Evolutionary conservation across 2,797 vertebrate species (phyloP).

Genomic region (Novumbra hubbsi): DNA sequence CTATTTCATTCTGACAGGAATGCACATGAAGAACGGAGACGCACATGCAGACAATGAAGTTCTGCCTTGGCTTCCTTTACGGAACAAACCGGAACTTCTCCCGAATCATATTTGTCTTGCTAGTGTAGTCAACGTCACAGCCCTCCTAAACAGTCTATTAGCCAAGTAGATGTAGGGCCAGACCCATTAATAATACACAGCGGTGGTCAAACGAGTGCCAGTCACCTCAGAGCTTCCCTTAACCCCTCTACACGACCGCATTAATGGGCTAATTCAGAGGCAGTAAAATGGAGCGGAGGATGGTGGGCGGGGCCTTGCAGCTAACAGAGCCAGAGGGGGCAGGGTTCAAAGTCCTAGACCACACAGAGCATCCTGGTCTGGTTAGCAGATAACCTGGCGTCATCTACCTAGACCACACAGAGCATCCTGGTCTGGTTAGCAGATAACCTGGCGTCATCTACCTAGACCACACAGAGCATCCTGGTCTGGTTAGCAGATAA

Average conservation of each 20-base stretch:
- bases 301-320: slow-evolving; percentile 55
- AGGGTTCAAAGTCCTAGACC: slow-evolving; percentile 63
- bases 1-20: not conserved
- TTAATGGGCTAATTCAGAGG: slow-evolving; percentile 78
- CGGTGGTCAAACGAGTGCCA: slow-evolving; percentile 74
- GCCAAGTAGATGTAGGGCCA: slow-evolving; percentile 74
- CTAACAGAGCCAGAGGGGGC: slow-evolving; percentile 63
- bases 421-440: too few species aligned
- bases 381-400: not conserved
- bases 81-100: not conserved
- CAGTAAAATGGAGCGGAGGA: slow-evolving; percentile 75
- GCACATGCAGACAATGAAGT: not conserved
- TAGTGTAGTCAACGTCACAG: slow-evolving; percentile 31
- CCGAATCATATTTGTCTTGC: slow-evolving; percentile 36
- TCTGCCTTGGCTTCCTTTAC: not conserved
- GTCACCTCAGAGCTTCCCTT: slow-evolving; percentile 67
- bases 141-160: slow-evolving; percentile 72
- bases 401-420: not conserved
- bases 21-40: not conserved
- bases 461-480: too few species aligned
- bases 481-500: too few species aligned
- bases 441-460: not conserved
- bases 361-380: slow-evolving; percentile 40
- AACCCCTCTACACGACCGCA: slow-evolving; percentile 71
- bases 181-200: slow-evolving; percentile 78